Evolutionary conservation across 2,113 vertebrate genomes (phyloP), one percentile per base, ranked within the genome.

Genomic region (Ctenodactylus gundi): DNA sequence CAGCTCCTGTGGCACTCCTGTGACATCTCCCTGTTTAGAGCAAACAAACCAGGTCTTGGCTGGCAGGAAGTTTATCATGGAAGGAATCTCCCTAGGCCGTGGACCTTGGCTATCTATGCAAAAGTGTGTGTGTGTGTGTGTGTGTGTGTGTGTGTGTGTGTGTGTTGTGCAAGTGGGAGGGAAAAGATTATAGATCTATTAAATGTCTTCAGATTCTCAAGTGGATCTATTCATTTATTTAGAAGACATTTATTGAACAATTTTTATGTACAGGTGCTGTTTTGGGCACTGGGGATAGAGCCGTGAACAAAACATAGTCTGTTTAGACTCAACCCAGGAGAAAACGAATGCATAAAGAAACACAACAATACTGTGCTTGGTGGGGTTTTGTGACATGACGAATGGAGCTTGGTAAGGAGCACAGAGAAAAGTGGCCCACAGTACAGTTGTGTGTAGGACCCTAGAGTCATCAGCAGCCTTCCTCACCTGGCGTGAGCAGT

Each of bases 31-130:
- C 68, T 80, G 53, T n/a, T 78, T 83, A 27, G 21, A 62, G 68
- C 12, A 95, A 96, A 68, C 12, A 95, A 96, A 46, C 13, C 23
- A 65, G 27, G 62, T 53, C 85, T 76, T 53, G n/a, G 39, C 68
- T 72, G 31, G 2, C n/a, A 55, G 64, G 34, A 80, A 53, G 83
- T 86, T 70, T 78, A 88, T 25, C n/a, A 41, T 4, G 7, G 29
- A 46, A 84, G 29, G 53, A 95, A 39, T 78, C 94, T 55, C 46
- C 36, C 36, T 82, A 31, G 75, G 14, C 60, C 39, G 36, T 5
- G 9, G 25, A 5, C 31, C 31, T 67, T 18, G 5, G 31, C 49
- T 57, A 78, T 23, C 18, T 78, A 6, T 25, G 55, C 2, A 7
- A 12, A 7, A 0, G 0, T 51, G 14, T 88, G 51, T 55, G 36